These are phyloP conservation scores for Thalassoma bifasciatum DNA, from an alignment of 2,113 vertebrate species.

Conservation along the genomic window DNA sequence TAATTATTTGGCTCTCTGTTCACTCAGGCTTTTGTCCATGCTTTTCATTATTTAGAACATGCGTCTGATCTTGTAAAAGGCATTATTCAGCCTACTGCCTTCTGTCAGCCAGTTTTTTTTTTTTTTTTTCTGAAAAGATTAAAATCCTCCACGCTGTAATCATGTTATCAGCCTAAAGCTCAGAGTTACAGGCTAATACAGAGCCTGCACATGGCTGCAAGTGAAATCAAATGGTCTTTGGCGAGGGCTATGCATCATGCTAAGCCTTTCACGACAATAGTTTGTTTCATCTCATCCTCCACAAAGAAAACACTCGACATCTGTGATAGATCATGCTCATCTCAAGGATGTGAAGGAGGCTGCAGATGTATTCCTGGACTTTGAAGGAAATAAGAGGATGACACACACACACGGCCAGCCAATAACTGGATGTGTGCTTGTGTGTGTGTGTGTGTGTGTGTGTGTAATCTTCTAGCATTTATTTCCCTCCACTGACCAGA, in stretches of 20 bases:
- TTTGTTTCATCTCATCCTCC: slow-evolving; percentile 51
- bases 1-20: slow-evolving; percentile 18
- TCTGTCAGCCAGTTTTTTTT: slow-evolving; percentile 50
- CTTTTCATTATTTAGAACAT: slow-evolving; percentile 45
- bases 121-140: slow-evolving; percentile 54
- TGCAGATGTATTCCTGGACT: slow-evolving; percentile 19
- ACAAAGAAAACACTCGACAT: slow-evolving; percentile 55
- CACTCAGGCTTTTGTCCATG: slow-evolving; percentile 12
- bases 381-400: slow-evolving; percentile 39
- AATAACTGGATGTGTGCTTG: slow-evolving; percentile 29
- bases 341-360: slow-evolving; percentile 13
- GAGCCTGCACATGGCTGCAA: slow-evolving; percentile 26
- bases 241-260: slow-evolving; percentile 49
- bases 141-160: slow-evolving; percentile 60
- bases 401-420: slow-evolving; percentile 31
- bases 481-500: slow-evolving; percentile 19
- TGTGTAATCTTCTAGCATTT: slow-evolving; percentile 27
- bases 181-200: slow-evolving; percentile 44
- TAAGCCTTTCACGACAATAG: slow-evolving; percentile 48
- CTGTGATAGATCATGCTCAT: slow-evolving; percentile 39
- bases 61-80: slow-evolving; percentile 38
- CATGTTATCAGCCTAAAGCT: slow-evolving; percentile 57
- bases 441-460: too few relatives aligned
- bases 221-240: slow-evolving; percentile 61
- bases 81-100: slow-evolving; percentile 40